Evolutionary conservation across 2,888 invertebrate genomes (phyloP).

Genomic region (Sphecodes monilicornis): DNA sequence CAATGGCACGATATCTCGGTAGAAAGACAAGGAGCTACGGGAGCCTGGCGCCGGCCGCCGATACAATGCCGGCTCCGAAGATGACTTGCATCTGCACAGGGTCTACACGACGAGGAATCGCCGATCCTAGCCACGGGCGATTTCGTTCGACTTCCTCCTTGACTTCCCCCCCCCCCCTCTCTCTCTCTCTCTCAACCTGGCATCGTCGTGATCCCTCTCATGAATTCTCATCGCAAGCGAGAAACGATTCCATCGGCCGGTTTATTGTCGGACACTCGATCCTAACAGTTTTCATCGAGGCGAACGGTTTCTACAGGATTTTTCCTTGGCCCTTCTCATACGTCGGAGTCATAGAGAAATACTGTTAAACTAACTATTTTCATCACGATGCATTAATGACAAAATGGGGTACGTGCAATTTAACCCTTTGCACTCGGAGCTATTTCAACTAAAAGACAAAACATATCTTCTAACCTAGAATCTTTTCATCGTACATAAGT

Average conservation of each 20-base stretch:
- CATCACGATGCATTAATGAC: too few relatives aligned
- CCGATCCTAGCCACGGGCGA: conserved; percentile 77
- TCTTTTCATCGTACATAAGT: too few relatives aligned
- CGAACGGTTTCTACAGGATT: not conserved
- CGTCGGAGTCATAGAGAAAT: too few relatives aligned
- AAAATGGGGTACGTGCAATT: too few relatives aligned
- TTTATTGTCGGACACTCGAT: conserved; percentile 23
- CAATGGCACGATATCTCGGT: conserved; percentile 23
- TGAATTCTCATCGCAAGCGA: conserved; percentile 31
- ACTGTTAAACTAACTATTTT: too few relatives aligned
- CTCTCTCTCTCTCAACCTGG: not conserved
- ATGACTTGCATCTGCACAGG: conserved; percentile 82
- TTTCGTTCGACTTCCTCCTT: conserved; percentile 60
- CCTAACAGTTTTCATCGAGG: not conserved
- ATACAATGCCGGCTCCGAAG: conserved; percentile 78
- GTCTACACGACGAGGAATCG: conserved; percentile 66
- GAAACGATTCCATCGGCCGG: conserved; percentile 41
- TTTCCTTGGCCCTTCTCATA: not conserved
- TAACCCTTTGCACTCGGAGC: too few relatives aligned
- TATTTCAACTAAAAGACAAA: too few relatives aligned
- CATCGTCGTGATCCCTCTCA: not conserved
- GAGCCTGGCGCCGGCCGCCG: conserved; percentile 82
- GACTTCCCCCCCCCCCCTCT: not conserved
- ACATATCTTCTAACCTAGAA: too few relatives aligned
- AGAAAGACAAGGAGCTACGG: conserved; percentile 69